Evolutionary conservation across 2,113 vertebrate species (phyloP).

Genomic region (Panthera tigris): DNA sequence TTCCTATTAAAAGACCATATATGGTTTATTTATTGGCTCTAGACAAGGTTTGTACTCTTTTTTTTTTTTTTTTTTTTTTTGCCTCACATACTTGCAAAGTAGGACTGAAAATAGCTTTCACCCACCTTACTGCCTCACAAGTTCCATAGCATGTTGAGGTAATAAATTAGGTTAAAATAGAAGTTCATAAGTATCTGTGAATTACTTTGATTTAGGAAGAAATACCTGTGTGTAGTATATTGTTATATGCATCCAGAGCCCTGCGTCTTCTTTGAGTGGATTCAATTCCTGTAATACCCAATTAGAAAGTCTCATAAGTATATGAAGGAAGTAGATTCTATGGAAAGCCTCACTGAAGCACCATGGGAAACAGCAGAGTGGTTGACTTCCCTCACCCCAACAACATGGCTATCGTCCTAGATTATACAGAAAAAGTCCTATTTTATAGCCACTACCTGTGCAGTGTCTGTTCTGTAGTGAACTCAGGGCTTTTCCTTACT

Average conservation of each 20-base stretch:
- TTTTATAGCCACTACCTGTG: neutral
- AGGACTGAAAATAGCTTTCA: neutral
- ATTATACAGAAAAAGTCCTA: neutral
- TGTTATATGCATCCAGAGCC: neutral
- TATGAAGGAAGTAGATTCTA: neutral
- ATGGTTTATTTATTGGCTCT: neutral
- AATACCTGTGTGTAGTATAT: neutral
- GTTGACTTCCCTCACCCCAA: accelerated
- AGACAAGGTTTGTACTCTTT: neutral
- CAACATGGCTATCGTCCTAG: neutral
- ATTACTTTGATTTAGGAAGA: constrained; percentile 13
- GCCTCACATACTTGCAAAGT: neutral
- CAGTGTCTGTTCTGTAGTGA: neutral
- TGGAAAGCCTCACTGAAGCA: neutral
- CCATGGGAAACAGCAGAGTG: neutral
- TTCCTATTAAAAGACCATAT: neutral
- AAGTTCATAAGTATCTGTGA: constrained; percentile 24
- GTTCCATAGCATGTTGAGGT: neutral
- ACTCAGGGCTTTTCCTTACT: neutral
- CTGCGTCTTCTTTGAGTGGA: neutral
- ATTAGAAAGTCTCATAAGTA: neutral
- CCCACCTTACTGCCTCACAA: neutral
- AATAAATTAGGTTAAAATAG: constrained; percentile 29
- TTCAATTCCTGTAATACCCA: neutral
- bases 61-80: neutral